These are phyloP conservation scores for Lepidochrysops patricia DNA, from an alignment of 2,888 invertebrate species.

Conservation along the genomic window DNA sequence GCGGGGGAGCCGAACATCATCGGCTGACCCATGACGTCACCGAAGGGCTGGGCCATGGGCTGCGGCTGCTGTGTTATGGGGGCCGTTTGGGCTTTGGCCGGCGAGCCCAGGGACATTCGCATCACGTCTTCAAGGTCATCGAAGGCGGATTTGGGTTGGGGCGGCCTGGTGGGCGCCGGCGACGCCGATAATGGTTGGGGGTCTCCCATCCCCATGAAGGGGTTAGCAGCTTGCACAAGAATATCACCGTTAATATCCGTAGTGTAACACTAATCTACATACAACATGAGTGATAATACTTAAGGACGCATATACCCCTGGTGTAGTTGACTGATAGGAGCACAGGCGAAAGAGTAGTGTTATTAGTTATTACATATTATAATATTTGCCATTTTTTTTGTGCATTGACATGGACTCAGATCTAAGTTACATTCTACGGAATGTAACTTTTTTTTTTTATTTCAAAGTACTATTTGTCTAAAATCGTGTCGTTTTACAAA, in stretches of 20 bases:
- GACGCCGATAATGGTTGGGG: slow-evolving; percentile 60
- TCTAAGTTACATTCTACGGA: too few species aligned
- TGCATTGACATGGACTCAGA: too few species aligned
- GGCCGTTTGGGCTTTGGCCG: slow-evolving; percentile 46
- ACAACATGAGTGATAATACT: too few species aligned
- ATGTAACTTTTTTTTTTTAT: too few species aligned
- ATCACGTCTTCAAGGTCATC: slow-evolving; percentile 81
- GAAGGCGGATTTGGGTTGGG: slow-evolving; percentile 76
- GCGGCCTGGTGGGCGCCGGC: slow-evolving; percentile 45
- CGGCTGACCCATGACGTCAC: slow-evolving; percentile 57
- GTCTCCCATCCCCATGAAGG: slow-evolving; percentile 78
- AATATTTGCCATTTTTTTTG: too few species aligned
- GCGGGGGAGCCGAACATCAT: slow-evolving; percentile 65
- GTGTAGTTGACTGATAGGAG: too few species aligned
- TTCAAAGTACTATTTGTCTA: too few species aligned
- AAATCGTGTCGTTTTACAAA: too few species aligned
- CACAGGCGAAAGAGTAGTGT: too few species aligned
- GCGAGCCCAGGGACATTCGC: slow-evolving; percentile 79
- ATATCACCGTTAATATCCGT: slow-evolving; percentile 25
- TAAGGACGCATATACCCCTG: too few species aligned
- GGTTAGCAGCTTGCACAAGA: slow-evolving; percentile 74
- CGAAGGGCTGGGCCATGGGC: slow-evolving; percentile 45
- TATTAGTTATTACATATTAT: too few species aligned
- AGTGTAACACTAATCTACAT: slow-evolving; percentile 15
- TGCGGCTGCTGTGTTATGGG: slow-evolving; percentile 46